Percentiles rank a stretch among this genome's conserved stretches.
phyloP scores from a whole-genome alignment of 2,797 vertebrate species.

The Furcifer pardalis region DNA sequence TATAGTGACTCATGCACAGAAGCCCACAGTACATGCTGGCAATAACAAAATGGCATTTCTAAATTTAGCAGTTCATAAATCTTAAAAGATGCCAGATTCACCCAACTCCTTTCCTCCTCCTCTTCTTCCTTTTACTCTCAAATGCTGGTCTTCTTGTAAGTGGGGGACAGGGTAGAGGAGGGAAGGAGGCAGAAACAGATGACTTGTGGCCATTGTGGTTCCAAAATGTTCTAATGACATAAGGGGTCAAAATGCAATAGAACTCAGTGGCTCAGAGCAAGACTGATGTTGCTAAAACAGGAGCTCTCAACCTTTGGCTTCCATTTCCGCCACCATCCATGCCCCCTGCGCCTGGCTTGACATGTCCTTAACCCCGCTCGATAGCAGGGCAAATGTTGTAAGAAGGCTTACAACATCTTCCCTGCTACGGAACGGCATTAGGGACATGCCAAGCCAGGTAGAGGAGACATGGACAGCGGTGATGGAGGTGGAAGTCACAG shows the following conservation, averaged over 20 bases:
- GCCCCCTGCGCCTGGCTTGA: too few species aligned
- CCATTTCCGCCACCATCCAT: too few species aligned
- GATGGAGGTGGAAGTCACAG: too few species aligned
- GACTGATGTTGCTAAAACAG: slow-evolving; percentile 31
- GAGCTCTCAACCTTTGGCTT: too few species aligned
- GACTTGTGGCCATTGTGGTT: slow-evolving; percentile 5
- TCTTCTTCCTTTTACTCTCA: not conserved
- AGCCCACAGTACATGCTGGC: slow-evolving; percentile 46
- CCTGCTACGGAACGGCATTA: too few species aligned
- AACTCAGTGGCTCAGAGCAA: slow-evolving; percentile 2
- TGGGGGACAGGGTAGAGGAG: slow-evolving; percentile 27
- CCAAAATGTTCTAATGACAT: not conserved
- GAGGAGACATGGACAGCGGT: too few species aligned
- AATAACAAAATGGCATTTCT: slow-evolving; percentile 71
- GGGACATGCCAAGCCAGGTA: too few species aligned
- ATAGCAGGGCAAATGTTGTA: too few species aligned
- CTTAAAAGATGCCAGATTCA: slow-evolving; percentile 54
- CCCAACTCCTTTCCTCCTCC: not conserved
- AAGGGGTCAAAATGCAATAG: slow-evolving; percentile 35
- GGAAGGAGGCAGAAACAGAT: not conserved
- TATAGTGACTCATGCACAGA: slow-evolving; percentile 65
- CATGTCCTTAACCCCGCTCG: too few species aligned
- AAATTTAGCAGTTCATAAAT: slow-evolving; percentile 76
- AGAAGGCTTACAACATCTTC: too few species aligned
- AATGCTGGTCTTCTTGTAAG: slow-evolving; percentile 26